Evolutionary conservation across 2,797 vertebrate genomes (phyloP), one percentile per base, ranked within the genome.

Genomic region (Argyrosomus regius): DNA sequence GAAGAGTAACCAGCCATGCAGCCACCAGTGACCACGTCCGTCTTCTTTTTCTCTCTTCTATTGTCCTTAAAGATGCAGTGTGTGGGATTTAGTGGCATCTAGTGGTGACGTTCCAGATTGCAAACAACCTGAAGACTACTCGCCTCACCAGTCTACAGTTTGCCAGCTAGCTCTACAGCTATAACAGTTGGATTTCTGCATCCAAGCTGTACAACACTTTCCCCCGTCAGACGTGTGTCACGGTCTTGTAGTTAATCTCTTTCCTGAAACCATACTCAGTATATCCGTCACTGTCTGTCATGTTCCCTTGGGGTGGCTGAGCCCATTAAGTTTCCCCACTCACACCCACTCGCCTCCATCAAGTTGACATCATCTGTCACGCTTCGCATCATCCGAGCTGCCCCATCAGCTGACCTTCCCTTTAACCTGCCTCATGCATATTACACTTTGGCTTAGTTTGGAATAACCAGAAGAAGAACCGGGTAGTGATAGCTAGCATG

Each of bases 351-450:
- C 31, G 31, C 5, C 60, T 54, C 39, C 48, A 61, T 12, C n/a
- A 5, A 5, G 52, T 31, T 60, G 24, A 13, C 26, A 28, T 63
- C 45, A 62, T 57, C 48, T 20, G 60, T 71, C 67, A 69, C 45
- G 45, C 52, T 60, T 78, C 28, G 59, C 46, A 17, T 64, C 66
- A 66, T 46, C 58, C n/a, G 2, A 46, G 54, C 63, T 54, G n/a
- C 60, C n/a, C 50, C 43, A 18, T 63, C 28, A 68, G 59, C 43
- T n/a, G 58, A 45, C 46, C 58, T 41, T 3, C 2, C 26, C 24
- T 6, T n/a, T 63, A 57, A 57, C 56, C 54, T 48, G 31, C 26
- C 65, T 77, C 28, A 5, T 70, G 4, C 58, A 63, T 43, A 49
- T 20, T 6, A 13, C 14, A 52, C 24, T 11, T 14, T 5, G 48